Conservation (phyloP, 1,140 invertebrate genomes). For the Nylanderia fulva region DNA sequence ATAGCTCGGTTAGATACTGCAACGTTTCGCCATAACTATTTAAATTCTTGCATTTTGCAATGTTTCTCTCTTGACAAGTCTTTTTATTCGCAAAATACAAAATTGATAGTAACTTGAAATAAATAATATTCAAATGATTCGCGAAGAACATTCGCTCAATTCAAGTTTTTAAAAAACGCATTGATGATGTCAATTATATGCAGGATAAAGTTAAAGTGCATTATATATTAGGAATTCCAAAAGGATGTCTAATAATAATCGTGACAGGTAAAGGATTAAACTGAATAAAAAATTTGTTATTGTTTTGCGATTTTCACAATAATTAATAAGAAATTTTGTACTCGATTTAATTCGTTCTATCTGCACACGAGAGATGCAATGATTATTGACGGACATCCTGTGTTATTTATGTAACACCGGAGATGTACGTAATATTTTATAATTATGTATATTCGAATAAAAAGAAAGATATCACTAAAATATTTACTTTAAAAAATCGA, state of each 20-base stretch:
- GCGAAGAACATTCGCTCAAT: not conserved
- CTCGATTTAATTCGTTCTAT: no score
- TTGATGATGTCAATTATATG: not conserved
- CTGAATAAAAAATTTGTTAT: no score
- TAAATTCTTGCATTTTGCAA: conserved; percentile 41
- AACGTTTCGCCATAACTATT: conserved; percentile 6
- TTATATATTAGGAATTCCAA: not conserved
- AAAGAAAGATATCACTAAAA: no score
- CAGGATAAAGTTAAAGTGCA: not conserved
- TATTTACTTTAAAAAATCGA: not conserved
- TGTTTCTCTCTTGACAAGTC: not conserved
- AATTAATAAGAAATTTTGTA: no score
- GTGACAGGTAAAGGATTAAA: no score
- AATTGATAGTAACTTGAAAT: not conserved
- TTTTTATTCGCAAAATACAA: not conserved
- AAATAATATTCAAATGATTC: not conserved
- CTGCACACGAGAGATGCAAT: no score
- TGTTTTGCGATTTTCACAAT: no score
- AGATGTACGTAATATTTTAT: no score
- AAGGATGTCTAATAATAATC: no score
- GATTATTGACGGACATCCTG: no score
- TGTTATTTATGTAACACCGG: no score
- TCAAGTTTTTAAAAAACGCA: not conserved
- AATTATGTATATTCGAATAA: no score
- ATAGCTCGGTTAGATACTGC: conserved; percentile 26